Evolutionary conservation across 2,797 vertebrate species (phyloP).

Genomic region (Oreortyx pictus): DNA sequence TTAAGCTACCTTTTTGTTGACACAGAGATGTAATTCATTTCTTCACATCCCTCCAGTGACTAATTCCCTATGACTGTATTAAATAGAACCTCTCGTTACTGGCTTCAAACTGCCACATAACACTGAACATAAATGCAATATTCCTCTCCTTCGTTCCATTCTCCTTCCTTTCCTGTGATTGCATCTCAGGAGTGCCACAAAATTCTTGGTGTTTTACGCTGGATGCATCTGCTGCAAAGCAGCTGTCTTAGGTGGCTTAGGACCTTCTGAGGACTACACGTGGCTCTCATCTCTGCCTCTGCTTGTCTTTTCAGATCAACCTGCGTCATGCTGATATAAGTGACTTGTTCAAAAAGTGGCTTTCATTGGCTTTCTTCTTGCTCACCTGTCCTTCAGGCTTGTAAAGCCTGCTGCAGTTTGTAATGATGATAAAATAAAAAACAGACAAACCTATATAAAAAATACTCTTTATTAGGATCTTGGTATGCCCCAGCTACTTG

Average conservation of each 20-base stretch:
- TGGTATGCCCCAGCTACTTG: neutral
- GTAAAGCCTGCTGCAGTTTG: neutral
- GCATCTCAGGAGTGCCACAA: neutral
- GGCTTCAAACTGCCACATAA: neutral
- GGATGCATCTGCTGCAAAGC: neutral
- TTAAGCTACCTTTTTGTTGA: neutral
- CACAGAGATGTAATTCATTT: neutral
- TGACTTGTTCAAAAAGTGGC: neutral
- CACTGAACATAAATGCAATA: neutral
- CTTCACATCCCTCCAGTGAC: neutral
- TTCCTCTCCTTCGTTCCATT: neutral
- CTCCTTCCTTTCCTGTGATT: neutral
- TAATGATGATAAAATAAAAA: neutral
- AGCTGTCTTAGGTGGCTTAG: neutral
- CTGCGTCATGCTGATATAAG: neutral
- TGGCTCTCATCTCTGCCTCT: neutral
- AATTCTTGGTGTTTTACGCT: neutral
- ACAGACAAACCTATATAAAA: neutral
- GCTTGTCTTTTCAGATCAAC: constrained; percentile 24
- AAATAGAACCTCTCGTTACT: neutral
- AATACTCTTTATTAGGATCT: constrained; percentile 32
- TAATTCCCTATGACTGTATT: neutral
- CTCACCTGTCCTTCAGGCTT: constrained; percentile 21
- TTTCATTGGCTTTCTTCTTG: constrained; percentile 47
- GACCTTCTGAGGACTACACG: neutral